Base-by-base conservation (phyloP, 2,797 vertebrate genomes). In the Schizopygopsis pylzovi region DNA sequence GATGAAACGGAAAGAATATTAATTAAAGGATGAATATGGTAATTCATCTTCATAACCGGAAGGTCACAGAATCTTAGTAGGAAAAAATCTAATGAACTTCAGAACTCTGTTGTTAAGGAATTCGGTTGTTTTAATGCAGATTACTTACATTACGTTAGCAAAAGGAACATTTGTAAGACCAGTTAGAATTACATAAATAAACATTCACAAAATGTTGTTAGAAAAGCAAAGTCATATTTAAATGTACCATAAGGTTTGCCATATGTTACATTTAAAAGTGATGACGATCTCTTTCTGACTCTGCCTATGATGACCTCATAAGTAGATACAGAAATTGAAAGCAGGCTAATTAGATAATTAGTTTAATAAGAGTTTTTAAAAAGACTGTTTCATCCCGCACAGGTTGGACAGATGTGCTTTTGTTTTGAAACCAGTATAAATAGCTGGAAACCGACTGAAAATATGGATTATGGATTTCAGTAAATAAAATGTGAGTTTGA, bases 241-340 rank as follows among this genome's bases (percentile, higher is more conserved):
- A 95, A 94, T 96, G 94, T 94, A 94, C 86, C 63, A 94, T 94
- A 95, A 93, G 94, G 95, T 95, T 87, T 89, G 88, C 94, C 94
- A 94, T 95, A 94, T 95, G 91, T 92, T 95, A 94, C 94, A 95
- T 95, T 95, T 95, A 95, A 96, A 95, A 90, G 88, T 68, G 87
- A 91, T 90, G 93, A 93, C 52, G 92, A 92, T 71, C 28, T 89
- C 92, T 90, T 88, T 95, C 95, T 95, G 95, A 93, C 95, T 94
- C 93, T 95, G 94, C 86, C 92, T 94, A 95, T 93, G 92, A 89
- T 95, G 92, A 90, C 87, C 90, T 95, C 90, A 90, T 95, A 94
- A 90, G 92, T 93, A 95, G 95, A 95, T 94, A 94, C 95, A 95
- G 94, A 96, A 95, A 92, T 86, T 85, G 70, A 86, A 86, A 91